phyloP scores from a whole-genome alignment of 2,113 vertebrate genomes.

The Nycticorax nycticorax region DNA sequence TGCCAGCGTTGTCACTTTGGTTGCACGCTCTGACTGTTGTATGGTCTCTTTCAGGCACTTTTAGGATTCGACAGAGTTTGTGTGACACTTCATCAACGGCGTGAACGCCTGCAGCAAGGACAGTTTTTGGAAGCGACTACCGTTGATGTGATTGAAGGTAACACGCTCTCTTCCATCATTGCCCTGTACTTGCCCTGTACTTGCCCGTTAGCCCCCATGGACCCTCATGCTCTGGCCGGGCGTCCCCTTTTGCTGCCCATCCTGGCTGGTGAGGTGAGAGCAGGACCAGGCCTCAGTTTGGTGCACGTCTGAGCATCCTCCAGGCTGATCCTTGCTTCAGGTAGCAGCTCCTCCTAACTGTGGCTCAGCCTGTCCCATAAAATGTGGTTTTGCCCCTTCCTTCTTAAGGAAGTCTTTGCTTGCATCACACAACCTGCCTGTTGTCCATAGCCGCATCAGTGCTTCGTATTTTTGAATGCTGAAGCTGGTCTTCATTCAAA shows the following conservation, averaged over 20 bases:
- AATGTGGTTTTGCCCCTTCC: not conserved
- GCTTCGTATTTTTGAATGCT: not conserved
- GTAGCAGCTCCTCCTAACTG: not conserved
- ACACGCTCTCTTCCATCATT: not conserved
- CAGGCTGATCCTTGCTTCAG: not conserved
- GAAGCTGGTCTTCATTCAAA: not conserved
- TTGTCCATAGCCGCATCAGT: not conserved
- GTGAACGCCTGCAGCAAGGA: not conserved
- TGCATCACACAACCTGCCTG: fast-evolving
- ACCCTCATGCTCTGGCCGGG: fast-evolving
- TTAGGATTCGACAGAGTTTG: conserved; percentile 1
- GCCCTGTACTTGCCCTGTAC: not conserved
- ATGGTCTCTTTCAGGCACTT: conserved; percentile 33
- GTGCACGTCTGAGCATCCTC: not conserved
- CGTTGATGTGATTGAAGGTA: conserved; percentile 69
- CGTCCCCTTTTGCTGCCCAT: not conserved
- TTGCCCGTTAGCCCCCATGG: not conserved
- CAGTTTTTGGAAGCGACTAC: not conserved
- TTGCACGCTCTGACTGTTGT: not conserved
- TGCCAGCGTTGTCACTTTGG: not conserved
- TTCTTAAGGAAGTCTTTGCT: not conserved
- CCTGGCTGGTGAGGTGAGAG: not conserved
- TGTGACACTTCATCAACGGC: not conserved
- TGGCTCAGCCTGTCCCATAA: not conserved
- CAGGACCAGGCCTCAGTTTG: not conserved